phyloP scores from a whole-genome alignment of 2,113 vertebrate genomes.

The Calyptommatus sinebrachiatus region DNA sequence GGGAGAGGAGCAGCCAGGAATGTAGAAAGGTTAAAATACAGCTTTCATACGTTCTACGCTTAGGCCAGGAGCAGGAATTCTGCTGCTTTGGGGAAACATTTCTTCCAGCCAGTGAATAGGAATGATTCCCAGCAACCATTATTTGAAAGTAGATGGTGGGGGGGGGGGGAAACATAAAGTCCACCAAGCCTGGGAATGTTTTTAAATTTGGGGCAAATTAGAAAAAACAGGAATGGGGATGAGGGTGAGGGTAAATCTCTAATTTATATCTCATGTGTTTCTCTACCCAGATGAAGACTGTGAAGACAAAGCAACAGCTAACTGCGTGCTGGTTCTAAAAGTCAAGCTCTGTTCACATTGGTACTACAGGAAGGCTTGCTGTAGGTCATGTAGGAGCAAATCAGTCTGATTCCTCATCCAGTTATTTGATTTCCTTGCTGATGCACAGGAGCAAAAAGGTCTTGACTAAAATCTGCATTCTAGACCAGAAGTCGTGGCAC shows the following conservation, averaged over 20 bases:
- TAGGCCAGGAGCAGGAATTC: too few species aligned
- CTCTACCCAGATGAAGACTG: conserved; percentile 69
- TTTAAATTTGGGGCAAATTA: too few species aligned
- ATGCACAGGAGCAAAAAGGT: conserved; percentile 21
- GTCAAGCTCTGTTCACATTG: conserved; percentile 85
- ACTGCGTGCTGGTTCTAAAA: conserved; percentile 81
- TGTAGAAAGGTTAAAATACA: too few species aligned
- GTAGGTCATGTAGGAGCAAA: conserved; percentile 74
- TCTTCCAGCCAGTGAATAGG: too few species aligned
- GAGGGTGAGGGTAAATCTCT: not conserved
- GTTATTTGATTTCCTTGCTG: not conserved
- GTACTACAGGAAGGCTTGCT: conserved; percentile 86
- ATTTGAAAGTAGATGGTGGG: too few species aligned
- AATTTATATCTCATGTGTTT: conserved; percentile 18
- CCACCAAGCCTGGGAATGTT: too few species aligned
- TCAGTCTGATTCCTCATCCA: conserved; percentile 36
- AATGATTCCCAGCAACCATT: too few species aligned
- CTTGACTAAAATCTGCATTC: not conserved
- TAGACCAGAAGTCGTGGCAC: not conserved
- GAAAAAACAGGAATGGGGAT: too few species aligned
- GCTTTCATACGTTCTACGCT: too few species aligned
- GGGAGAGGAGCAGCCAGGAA: too few species aligned
- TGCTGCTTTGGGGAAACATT: too few species aligned
- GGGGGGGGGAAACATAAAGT: too few species aligned
- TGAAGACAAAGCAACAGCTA: conserved; percentile 78